Base-by-base conservation (phyloP, 2,888 invertebrate genomes). In the Callosobruchus maculatus region DNA sequence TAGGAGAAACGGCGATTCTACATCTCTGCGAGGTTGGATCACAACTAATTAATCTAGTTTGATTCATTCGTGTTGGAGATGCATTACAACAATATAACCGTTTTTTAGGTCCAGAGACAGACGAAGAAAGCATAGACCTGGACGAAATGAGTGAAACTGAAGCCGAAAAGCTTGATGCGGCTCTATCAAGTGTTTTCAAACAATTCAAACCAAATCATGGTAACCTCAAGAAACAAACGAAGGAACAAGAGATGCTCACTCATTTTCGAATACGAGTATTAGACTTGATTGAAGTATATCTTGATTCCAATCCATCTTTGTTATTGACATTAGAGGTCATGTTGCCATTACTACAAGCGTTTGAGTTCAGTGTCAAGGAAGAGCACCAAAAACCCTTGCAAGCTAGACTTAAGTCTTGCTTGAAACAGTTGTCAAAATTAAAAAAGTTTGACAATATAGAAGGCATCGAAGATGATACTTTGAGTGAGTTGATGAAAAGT, bases 61-160 rank as follows among this genome's bases (percentile, higher is more conserved):
- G n/a, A n/a, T n/a, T n/a, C n/a, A n/a, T n/a, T n/a, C n/a, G n/a
- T n/a, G n/a, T n/a, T n/a, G n/a, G n/a, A n/a, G n/a, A n/a, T 30
- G 30, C 30, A 30, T 30, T 30, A 30, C 3, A 30, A 30, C 3
- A 5, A 30, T 5, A 5, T 49, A 18, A 13, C 13, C 13, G 4
- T 18, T 49, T 49, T 49, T 49, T 18, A 49, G 49, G 49, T 18
- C 7, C 67, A 21, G 71, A 26, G 20, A 70, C 78, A 31, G 82
- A 83, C 72, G 79, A 80, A n/a, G 82, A 83, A 78, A 82, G 82
- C 77, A 87, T 94, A 31, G 93, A 95, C 83, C 90, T 94, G 0
- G 93, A 94, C 82, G 90, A 94, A 81, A 90, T 96, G 81, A 90
- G 91, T 78, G 95, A 95, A 81, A 92, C 92, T 76, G 93, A 95